Percentiles rank a stretch among this genome's conserved stretches.
phyloP scores from a whole-genome alignment of 2,888 invertebrate species.

The Agrotis segetum region DNA sequence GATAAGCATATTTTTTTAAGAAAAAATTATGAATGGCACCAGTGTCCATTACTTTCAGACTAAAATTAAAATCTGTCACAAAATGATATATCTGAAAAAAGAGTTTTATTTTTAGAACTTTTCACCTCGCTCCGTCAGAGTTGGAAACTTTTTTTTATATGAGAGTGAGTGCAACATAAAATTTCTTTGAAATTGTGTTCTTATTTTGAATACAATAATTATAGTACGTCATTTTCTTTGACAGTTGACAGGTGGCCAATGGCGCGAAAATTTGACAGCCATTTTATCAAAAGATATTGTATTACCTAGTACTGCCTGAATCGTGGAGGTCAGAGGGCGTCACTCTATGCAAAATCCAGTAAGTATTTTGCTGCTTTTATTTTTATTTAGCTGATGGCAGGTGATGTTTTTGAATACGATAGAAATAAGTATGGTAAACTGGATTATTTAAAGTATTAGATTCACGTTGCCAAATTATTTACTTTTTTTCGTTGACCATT shows the following conservation, averaged over 20 bases:
- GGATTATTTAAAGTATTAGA: background rate
- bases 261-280: too few species aligned
- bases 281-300: too few species aligned
- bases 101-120: conserved; percentile 35
- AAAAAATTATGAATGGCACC: conserved; percentile 42
- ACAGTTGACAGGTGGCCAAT: background rate
- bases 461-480: background rate
- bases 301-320: too few species aligned
- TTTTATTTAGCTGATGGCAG: too few species aligned
- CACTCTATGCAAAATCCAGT: too few species aligned
- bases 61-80: conserved; percentile 64
- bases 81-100: conserved; percentile 50
- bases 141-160: conserved; percentile 14
- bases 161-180: background rate
- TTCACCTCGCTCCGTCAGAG: conserved; percentile 1
- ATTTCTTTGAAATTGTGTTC: background rate
- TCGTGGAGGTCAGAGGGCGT: too few species aligned
- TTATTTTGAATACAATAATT: too few species aligned
- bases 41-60: conserved; percentile 34
- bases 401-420: too few species aligned
- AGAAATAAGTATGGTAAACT: background rate
- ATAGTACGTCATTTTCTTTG: background rate
- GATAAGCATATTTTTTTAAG: conserved; percentile 59
- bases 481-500: background rate
- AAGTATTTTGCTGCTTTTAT: too few species aligned